Percentiles rank a stretch among this genome's conserved stretches.
Evolutionary conservation across 2,888 invertebrate genomes (phyloP).

Genomic region (Scaeva pyrastri): DNA sequence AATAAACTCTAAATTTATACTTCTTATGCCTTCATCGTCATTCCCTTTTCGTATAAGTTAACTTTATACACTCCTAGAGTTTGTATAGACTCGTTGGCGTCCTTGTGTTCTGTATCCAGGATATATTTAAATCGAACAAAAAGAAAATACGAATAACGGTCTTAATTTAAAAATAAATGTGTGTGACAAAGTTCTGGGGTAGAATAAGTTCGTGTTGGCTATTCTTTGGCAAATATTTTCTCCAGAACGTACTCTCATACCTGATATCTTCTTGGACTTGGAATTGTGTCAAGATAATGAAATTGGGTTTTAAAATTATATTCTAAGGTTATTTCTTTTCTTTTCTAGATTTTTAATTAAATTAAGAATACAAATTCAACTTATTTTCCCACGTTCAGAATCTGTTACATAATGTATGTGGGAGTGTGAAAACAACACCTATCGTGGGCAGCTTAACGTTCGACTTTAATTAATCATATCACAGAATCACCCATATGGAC

Average conservation of each 20-base stretch:
- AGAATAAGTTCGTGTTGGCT: no score
- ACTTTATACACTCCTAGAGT: not conserved
- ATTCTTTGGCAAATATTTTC: not conserved
- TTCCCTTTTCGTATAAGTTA: not conserved
- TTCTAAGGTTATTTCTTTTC: not conserved
- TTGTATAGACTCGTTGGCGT: constrained; percentile 14
- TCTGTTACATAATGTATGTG: no score
- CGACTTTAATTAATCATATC: no score
- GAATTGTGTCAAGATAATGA: constrained; percentile 14
- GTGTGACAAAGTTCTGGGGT: constrained; percentile 16
- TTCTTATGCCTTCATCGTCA: not conserved
- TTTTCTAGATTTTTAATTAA: not conserved
- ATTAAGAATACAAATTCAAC: not conserved
- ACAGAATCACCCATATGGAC: no score
- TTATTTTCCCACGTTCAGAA: no score
- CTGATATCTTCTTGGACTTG: not conserved
- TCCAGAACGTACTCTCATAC: not conserved
- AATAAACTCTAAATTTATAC: constrained; percentile 24
- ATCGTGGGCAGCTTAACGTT: no score
- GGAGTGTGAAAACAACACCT: no score
- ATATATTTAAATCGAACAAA: not conserved
- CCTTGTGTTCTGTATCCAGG: not conserved
- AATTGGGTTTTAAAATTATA: not conserved
- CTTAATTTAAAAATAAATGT: constrained; percentile 9
- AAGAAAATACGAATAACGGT: not conserved